A percentile compares a stretch with the other conserved stretches of the same genome.
Conservation (phyloP, 2,113 vertebrate genomes). For the Hyperoodon ampullatus region DNA sequence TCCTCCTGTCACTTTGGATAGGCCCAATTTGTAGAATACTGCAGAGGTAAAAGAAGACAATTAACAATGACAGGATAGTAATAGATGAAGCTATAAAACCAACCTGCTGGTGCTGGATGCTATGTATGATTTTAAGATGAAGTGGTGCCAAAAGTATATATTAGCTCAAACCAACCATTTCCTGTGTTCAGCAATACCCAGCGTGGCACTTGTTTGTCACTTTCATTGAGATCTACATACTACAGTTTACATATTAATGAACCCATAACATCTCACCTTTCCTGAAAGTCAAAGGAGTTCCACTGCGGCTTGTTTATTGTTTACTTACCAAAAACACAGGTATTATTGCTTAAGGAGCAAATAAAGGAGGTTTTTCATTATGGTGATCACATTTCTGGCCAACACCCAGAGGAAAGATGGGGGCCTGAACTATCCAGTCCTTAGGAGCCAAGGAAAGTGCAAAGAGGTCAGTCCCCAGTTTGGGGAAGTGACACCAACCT, state of each 20-base stretch:
- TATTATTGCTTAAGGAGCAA: constrained; percentile 84
- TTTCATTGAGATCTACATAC: constrained; percentile 91
- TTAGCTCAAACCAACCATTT: constrained; percentile 92
- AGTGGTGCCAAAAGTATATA: constrained; percentile 94
- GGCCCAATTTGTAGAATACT: constrained; percentile 99
- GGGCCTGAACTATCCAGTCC: constrained; percentile 28
- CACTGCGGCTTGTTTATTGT: constrained; percentile 82
- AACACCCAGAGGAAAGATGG: constrained; percentile 5
- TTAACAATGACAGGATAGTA: constrained; percentile 99
- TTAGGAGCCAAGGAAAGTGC: background rate
- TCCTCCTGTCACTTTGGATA: constrained; percentile 99
- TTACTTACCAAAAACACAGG: constrained; percentile 84
- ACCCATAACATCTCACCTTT: constrained; percentile 88
- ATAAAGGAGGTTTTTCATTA: constrained; percentile 82
- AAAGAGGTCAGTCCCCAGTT: background rate
- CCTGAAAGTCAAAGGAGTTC: constrained; percentile 89
- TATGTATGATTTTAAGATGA: constrained; percentile 99
- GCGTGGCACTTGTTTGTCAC: constrained; percentile 91
- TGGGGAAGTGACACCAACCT: background rate
- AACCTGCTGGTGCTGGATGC: constrained; percentile 97
- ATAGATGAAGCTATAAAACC: constrained; percentile 99
- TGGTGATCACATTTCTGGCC: constrained; percentile 77
- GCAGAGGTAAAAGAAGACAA: constrained; percentile 99
- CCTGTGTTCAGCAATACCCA: constrained; percentile 90
- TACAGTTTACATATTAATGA: constrained; percentile 91